Evolutionary conservation across 2,113 vertebrate genomes (phyloP), one percentile per base, ranked within the genome.

Genomic region (Nanger granti): DNA sequence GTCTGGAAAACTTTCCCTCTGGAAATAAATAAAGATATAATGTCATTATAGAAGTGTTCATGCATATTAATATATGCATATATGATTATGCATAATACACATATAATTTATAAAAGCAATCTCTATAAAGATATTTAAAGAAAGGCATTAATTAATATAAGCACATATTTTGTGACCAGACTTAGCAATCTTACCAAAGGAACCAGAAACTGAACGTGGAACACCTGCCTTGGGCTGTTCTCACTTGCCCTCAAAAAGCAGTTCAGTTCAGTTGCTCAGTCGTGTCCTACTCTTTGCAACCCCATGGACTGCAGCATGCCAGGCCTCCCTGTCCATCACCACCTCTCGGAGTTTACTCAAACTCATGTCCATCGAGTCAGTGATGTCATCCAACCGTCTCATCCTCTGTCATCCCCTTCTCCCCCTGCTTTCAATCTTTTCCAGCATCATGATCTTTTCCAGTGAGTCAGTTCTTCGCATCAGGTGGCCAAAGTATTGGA

Each of bases 101-200:
- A 29, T 41, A 37, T n/a, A 54, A 20, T 95, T 69, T 95, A 44
- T 66, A 52, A 91, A 66, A 80, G 18, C 49, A 52, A 9, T 59
- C 57, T 85, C 84, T 47, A 5, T 82, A 66, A 92, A 90, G 54
- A 12, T 41, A 66, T 95, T 95, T 83, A 41, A 94, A 94, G 37
- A 73, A 93, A 83, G 41, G 5, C 14, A 20, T 57, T 26, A 44
- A 3, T 94, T 54, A 34, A 44, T 52, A 3, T 91, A 95, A 79
- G 49, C 29, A 17, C n/a, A 47, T 66, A 62, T 95, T 91, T 96
- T 95, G 55, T 91, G 85, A 87, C 49, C 52, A 49, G 18, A 55
- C 41, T 52, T 69, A 84, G 44, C 3, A 31, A 6, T 62, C 26
- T 95, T 80, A 64, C n/a, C 13, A 62, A 29, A 69, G 57, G 44